phyloP scores from a whole-genome alignment of 1,140 invertebrate species.

The Bradynema listronoti region DNA sequence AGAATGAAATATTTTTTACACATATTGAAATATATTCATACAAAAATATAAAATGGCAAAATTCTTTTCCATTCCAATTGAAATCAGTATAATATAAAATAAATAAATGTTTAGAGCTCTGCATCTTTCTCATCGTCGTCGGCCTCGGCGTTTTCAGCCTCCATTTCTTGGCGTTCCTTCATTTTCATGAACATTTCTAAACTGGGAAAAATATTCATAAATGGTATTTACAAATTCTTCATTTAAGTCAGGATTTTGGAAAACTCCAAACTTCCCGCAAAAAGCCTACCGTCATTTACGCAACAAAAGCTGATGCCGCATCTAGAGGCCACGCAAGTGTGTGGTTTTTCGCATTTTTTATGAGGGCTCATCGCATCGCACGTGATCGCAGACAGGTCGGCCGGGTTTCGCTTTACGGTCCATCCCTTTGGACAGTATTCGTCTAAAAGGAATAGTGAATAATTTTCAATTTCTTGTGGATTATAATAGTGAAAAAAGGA shows the following conservation, averaged over 20 bases:
- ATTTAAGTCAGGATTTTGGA: not conserved
- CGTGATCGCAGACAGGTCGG: conserved; percentile 26
- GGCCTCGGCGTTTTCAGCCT: conserved; percentile 9
- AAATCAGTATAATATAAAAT: no score
- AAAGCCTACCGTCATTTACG: conserved; percentile 22
- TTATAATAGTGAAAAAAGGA: not conserved
- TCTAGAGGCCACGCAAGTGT: conserved; percentile 34
- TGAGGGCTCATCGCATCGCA: conserved; percentile 18
- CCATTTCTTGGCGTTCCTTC: conserved; percentile 13
- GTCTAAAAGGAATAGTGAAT: conserved; percentile 19
- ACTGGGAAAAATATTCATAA: not conserved
- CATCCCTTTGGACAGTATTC: conserved; percentile 32
- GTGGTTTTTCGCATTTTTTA: conserved; percentile 28
- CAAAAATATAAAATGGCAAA: no score
- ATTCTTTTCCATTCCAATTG: no score
- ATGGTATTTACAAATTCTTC: not conserved
- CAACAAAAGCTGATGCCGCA: conserved; percentile 37
- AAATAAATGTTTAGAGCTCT: no score
- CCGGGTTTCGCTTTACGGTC: conserved; percentile 23
- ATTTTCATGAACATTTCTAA: conserved; percentile 24
- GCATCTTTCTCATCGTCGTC: conserved; percentile 7
- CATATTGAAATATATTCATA: no score
- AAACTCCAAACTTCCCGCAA: not conserved
- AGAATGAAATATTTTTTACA: no score
- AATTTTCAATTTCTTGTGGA: no score